Evolutionary conservation across 2,888 invertebrate species (phyloP).

Genomic region (Conomelus anceps): DNA sequence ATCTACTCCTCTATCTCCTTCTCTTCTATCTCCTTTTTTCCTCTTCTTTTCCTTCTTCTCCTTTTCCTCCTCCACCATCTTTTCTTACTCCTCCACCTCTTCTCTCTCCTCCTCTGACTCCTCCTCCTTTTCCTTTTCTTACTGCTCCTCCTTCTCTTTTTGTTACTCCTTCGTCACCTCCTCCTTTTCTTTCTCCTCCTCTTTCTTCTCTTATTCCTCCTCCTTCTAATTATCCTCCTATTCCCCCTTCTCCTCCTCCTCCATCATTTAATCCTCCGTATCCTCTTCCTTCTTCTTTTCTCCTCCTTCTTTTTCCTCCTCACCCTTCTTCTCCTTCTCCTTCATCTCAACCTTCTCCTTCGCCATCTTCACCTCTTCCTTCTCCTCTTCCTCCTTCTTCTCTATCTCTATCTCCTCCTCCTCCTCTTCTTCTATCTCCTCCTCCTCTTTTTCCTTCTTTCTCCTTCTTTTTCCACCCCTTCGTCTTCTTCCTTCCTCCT

Average conservation of each 20-base stretch:
- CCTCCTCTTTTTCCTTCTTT: not conserved
- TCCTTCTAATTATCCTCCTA: not conserved
- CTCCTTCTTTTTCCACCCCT: not conserved
- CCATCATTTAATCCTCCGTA: not conserved
- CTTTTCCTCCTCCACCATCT: too few relatives aligned
- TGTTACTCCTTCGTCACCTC: not conserved
- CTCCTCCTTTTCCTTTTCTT: not conserved
- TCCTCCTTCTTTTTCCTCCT: not conserved
- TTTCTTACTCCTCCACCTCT: too few relatives aligned
- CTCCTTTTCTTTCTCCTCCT: not conserved
- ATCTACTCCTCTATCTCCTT: too few relatives aligned
- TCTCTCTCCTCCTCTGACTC: too few relatives aligned
- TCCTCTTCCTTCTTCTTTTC: not conserved
- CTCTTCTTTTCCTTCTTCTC: too few relatives aligned
- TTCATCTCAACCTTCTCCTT: not conserved
- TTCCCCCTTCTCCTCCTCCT: not conserved
- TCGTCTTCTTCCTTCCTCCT: not conserved
- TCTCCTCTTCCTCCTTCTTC: not conserved
- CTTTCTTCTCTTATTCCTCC: too few relatives aligned
- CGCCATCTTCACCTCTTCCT: not conserved
- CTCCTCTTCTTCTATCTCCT: not conserved
- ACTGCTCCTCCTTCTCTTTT: not conserved
- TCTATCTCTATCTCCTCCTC: not conserved
- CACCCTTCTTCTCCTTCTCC: not conserved
- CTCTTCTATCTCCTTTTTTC: too few relatives aligned